Evolutionary conservation across 2,888 invertebrate species (phyloP), one percentile per base, ranked within the genome.

Genomic region (Erynnis tages): DNA sequence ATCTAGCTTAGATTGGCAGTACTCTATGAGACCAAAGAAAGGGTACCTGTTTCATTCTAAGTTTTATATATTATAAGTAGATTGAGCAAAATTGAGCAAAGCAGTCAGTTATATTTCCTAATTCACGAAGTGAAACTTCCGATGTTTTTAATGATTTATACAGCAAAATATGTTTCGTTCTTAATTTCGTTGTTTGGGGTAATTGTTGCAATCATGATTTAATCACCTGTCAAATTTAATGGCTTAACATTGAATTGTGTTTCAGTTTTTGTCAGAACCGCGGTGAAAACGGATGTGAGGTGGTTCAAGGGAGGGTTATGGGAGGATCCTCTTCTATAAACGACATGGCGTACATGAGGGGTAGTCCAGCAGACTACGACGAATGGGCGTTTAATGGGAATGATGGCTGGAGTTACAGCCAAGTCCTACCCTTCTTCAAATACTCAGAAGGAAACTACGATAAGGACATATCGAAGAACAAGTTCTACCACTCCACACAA

Each of bases 381-480:
- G 87, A 86, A 58, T 89, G 89, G 89, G 79, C 83, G 2, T 66
- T 82, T 7, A 71, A 67, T 34, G 89, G 87, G 1, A 88, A 88
- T 52, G 79, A 85, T 2, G 89, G 83, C 8, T 89, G 89, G 89
- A 76, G 77, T 48, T 89, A 72, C 57, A 75, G 62, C 2, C 73
- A 86, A 61, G 66, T 89, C 2, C 68, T 89, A 1, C 85, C 86
- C 7, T 89, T 77, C 64, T 89, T 87, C 61, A 89, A 88, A 62
- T 84, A 89, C 56, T 89, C 89, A 1, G 89, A 89, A 71, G 86
- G 87, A 55, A 89, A 88, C 61, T 88, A 86, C 41, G 87, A 89
- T 55, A 86, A 80, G 57, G 89, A 88, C 50, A 83, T 89, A 54
- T 74, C 73, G 13, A 87, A 81, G 61, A 85, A 88, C 57, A 83